Percentiles rank a stretch among this genome's conserved stretches.
Evolutionary conservation across 2,797 vertebrate species (phyloP).

Genomic region (Cynopterus sphinx): DNA sequence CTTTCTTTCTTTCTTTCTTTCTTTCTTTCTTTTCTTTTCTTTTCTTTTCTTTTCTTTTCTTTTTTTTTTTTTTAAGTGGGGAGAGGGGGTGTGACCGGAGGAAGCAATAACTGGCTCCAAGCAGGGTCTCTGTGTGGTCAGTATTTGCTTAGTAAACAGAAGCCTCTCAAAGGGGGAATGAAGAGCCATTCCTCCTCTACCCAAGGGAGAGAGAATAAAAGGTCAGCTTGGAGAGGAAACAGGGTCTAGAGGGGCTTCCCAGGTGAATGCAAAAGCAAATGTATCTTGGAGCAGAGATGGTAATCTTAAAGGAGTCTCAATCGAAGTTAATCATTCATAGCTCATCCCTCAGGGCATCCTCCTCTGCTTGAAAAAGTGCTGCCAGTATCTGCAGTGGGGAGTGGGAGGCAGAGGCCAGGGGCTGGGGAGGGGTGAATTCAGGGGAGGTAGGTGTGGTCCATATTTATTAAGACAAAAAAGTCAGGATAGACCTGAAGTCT

Average conservation of each 20-base stretch:
- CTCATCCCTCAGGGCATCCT: neutral
- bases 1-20: no score
- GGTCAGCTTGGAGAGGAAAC: slow-evolving; percentile 7
- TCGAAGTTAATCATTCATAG: slow-evolving; percentile 65
- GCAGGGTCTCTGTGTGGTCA: slow-evolving; percentile 42
- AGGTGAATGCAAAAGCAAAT: slow-evolving; percentile 65
- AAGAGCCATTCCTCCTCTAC: neutral
- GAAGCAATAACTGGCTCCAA: slow-evolving; percentile 45
- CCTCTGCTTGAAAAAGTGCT: neutral
- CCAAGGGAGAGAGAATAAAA: slow-evolving; percentile 5
- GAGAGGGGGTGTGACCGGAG: neutral
- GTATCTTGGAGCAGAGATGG: slow-evolving; percentile 54
- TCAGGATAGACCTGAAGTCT: neutral
- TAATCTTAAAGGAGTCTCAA: slow-evolving; percentile 56
- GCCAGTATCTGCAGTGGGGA: neutral
- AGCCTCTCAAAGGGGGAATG: slow-evolving; percentile 46
- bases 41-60: no score
- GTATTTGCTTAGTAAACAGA: slow-evolving; percentile 71
- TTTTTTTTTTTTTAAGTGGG: no score
- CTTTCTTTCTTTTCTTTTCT: no score
- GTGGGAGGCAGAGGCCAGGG: neutral
- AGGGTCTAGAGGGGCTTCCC: slow-evolving; percentile 10
- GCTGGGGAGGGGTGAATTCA: neutral
- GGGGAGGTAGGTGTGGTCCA: neutral
- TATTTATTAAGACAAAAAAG: neutral